phyloP scores from a whole-genome alignment of 2,113 vertebrate species.

The Panthera leo region DNA sequence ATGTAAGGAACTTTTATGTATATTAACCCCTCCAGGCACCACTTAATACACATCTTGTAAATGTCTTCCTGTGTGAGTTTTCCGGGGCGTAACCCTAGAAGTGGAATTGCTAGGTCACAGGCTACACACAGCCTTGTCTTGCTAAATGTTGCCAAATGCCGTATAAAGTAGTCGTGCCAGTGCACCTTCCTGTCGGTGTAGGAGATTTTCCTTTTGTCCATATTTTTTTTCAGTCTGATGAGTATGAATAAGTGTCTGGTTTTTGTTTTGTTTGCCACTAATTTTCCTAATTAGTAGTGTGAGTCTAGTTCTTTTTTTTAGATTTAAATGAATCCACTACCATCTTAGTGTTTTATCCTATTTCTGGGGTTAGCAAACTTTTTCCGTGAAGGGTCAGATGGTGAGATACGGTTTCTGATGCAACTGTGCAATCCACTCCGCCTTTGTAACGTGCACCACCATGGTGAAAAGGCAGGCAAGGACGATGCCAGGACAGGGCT shows the following conservation, averaged over 20 bases:
- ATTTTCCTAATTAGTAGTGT: neutral
- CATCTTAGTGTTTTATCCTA: constrained; percentile 4
- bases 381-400: neutral
- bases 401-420: neutral
- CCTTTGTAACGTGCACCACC: neutral
- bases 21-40: neutral
- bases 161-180: neutral
- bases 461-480: neutral
- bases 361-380: neutral
- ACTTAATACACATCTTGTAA: neutral
- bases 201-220: neutral
- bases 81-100: neutral
- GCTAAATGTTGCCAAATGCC: neutral
- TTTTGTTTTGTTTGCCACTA: constrained; percentile 6
- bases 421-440: neutral
- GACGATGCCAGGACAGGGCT: neutral
- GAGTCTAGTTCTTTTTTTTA: constrained; percentile 18
- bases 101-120: neutral
- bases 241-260: neutral
- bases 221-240: neutral
- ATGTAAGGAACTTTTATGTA: neutral
- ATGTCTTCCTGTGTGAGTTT: neutral
- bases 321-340: neutral
- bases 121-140: neutral
- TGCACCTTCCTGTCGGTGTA: neutral